phyloP scores from a whole-genome alignment of 2,797 vertebrate species.

The Tauraco hartlaubi region DNA sequence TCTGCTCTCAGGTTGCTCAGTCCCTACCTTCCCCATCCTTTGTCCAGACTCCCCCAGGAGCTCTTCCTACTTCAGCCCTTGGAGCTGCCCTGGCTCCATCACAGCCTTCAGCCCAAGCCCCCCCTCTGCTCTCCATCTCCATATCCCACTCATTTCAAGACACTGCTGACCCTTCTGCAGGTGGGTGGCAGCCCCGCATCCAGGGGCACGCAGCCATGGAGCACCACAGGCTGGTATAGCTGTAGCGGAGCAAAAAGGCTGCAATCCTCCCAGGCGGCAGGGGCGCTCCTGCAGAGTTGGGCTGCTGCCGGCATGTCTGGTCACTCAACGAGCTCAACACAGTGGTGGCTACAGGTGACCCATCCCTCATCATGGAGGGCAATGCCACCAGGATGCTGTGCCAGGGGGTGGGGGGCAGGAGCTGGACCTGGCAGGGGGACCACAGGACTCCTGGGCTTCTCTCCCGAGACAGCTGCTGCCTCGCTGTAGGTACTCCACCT shows the following conservation, averaged over 20 bases:
- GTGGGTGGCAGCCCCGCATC: rapidly evolving
- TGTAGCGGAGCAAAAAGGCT: not conserved
- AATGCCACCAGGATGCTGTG: not conserved
- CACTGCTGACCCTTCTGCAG: not conserved
- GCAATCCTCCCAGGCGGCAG: not conserved
- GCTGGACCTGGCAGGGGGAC: not conserved
- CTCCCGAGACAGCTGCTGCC: slow-evolving; percentile 3
- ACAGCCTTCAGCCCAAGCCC: not conserved
- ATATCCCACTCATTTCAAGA: not conserved
- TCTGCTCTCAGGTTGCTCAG: not conserved
- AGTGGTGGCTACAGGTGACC: not conserved
- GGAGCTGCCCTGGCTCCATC: not conserved
- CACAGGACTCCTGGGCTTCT: not conserved
- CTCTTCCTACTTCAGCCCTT: not conserved
- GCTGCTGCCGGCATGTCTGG: not conserved
- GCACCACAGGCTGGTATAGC: not conserved
- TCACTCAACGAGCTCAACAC: not conserved
- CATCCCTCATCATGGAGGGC: not conserved
- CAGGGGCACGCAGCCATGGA: not conserved
- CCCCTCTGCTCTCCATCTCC: not conserved
- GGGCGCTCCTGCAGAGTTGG: rapidly evolving
- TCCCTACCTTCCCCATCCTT: not conserved
- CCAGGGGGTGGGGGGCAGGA: not conserved
- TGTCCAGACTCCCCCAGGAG: not conserved
- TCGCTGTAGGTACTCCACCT: not conserved